Conservation (phyloP, 2,797 vertebrate species). For the Gephyroberyx darwinii region DNA sequence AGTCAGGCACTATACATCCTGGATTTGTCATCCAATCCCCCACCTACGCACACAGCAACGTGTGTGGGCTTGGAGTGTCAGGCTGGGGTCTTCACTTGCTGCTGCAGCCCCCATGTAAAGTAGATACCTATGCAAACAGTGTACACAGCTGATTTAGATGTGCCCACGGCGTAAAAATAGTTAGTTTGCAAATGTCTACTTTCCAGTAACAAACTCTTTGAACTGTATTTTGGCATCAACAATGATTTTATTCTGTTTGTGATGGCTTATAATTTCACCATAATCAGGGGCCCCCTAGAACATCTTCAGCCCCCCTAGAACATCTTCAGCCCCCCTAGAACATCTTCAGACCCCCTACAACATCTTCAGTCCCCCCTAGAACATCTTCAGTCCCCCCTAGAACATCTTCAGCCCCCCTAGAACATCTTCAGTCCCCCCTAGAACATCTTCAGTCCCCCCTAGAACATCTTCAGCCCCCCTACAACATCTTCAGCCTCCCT, state of each 20-base stretch:
- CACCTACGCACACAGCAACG: constrained; percentile 65
- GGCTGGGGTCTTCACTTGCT: constrained; percentile 68
- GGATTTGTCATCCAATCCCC: constrained; percentile 67
- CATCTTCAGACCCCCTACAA: no score
- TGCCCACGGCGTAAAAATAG: constrained; percentile 52
- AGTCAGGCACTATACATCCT: constrained; percentile 62
- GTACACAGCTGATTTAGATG: constrained; percentile 54
- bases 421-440: no score
- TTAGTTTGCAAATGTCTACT: constrained; percentile 26
- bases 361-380: no score
- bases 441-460: no score
- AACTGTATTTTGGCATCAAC: constrained; percentile 16
- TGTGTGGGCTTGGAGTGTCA: constrained; percentile 71
- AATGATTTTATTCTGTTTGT: constrained; percentile 6
- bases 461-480: no score
- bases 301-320: no score
- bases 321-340: no score
- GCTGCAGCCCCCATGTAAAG: constrained; percentile 65
- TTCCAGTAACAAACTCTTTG: constrained; percentile 12
- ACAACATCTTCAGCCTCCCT: no score
- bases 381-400: no score
- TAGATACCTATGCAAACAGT: constrained; percentile 65
- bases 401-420: no score
- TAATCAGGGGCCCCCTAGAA: no score
- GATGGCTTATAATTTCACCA: constrained; percentile 1